Evolutionary conservation across 2,113 vertebrate genomes (phyloP).

Genomic region (Apistogramma diplotaenia): DNA sequence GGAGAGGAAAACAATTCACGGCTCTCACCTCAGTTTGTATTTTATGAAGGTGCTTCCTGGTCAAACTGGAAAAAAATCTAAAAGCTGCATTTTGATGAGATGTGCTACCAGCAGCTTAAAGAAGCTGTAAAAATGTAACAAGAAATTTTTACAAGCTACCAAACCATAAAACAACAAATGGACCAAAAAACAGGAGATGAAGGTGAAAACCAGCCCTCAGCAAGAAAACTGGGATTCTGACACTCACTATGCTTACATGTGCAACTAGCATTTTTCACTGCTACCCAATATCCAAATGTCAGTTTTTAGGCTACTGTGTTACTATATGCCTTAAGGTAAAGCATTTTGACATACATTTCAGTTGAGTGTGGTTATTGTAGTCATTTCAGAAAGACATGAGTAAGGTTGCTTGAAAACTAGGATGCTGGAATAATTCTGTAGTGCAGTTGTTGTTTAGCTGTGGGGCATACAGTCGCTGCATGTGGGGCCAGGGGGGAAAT

Average conservation of each 20-base stretch:
- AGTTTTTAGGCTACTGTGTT: neutral
- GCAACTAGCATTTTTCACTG: neutral
- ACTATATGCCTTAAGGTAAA: neutral
- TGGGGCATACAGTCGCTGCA: too few species aligned
- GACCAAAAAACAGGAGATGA: neutral
- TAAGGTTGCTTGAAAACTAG: neutral
- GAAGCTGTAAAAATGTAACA: neutral
- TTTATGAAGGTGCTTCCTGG: neutral
- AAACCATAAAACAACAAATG: neutral
- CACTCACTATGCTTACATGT: neutral
- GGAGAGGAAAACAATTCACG: neutral
- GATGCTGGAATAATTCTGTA: neutral
- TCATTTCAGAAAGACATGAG: neutral
- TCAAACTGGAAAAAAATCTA: neutral
- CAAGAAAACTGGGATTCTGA: neutral
- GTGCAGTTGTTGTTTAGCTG: neutral
- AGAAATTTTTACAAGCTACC: too few species aligned
- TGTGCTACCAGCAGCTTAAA: fast-evolving
- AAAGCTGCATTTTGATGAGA: neutral
- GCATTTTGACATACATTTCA: neutral
- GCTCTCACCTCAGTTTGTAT: neutral
- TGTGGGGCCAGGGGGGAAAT: neutral
- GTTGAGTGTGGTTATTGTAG: neutral
- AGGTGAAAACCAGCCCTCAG: neutral
- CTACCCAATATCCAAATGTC: neutral